Evolutionary conservation across 2,797 vertebrate genomes (phyloP).

Genomic region (Pseudochromis fuscus): DNA sequence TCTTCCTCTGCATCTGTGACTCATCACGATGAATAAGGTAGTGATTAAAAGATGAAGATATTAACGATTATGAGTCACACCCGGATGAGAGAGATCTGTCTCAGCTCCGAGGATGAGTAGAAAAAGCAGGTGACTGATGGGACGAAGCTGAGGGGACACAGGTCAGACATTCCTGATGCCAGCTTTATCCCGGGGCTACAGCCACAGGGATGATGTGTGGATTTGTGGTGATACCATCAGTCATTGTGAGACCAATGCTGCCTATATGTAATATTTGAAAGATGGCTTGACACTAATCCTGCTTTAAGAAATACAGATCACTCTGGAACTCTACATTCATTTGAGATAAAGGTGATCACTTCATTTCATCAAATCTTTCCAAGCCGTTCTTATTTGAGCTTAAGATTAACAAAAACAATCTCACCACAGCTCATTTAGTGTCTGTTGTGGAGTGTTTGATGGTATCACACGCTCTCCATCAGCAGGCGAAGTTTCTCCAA

Average conservation of each 20-base stretch:
- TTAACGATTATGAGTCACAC: conserved; percentile 49
- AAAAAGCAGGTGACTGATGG: conserved; percentile 55
- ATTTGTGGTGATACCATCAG: conserved; percentile 30
- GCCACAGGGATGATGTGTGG: conserved; percentile 23
- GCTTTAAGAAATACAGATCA: background rate
- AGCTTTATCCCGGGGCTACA: conserved; percentile 51
- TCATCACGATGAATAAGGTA: conserved; percentile 35
- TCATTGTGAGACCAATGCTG: conserved; percentile 5
- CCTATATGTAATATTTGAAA: conserved; percentile 1
- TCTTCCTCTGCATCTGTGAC: conserved; percentile 38
- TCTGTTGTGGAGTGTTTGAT: background rate
- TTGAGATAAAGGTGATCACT: background rate
- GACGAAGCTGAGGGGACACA: conserved; percentile 10
- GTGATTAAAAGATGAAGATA: conserved; percentile 64
- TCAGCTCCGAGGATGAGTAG: conserved; percentile 52
- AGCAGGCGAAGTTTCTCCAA: background rate
- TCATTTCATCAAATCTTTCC: background rate
- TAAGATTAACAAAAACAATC: background rate
- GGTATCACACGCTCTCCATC: background rate
- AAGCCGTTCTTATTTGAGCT: background rate
- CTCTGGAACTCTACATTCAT: background rate
- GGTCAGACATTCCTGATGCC: conserved; percentile 37
- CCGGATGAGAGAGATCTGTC: conserved; percentile 38
- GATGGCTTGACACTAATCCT: background rate
- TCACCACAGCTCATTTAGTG: background rate